Percentiles rank a stretch among this genome's conserved stretches.
Evolutionary conservation across 2,888 invertebrate genomes (phyloP).

Genomic region (Pseudococcus viburni): DNA sequence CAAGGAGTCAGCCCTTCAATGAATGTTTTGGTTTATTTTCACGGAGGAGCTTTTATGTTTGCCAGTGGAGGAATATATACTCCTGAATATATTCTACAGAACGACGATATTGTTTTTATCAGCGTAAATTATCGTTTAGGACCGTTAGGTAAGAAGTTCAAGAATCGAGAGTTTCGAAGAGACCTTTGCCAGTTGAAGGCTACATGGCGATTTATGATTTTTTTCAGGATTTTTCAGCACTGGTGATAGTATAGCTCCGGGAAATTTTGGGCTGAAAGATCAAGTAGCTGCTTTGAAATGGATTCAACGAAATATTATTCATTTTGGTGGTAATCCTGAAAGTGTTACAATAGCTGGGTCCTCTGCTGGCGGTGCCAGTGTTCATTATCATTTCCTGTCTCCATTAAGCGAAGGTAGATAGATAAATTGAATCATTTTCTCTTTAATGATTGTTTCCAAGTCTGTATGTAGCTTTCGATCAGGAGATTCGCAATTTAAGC

Average conservation of each 20-base stretch:
- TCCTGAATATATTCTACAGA: slow-evolving; percentile 69
- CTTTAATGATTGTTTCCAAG: not conserved
- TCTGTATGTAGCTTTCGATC: too few species aligned
- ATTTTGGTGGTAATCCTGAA: slow-evolving; percentile 70
- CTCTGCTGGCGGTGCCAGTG: slow-evolving; percentile 71
- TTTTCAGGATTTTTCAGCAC: slow-evolving; percentile 70
- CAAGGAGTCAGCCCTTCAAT: slow-evolving; percentile 68
- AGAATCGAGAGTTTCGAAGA: not conserved
- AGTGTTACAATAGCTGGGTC: slow-evolving; percentile 71
- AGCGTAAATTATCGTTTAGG: slow-evolving; percentile 70
- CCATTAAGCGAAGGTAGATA: slow-evolving; percentile 76
- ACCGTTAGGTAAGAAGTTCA: slow-evolving; percentile 69
- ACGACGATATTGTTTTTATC: slow-evolving; percentile 69
- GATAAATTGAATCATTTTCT: slow-evolving; percentile 71
- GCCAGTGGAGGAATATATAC: slow-evolving; percentile 68
- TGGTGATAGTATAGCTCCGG: slow-evolving; percentile 70
- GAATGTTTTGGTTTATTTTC: slow-evolving; percentile 70
- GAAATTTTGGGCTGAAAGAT: slow-evolving; percentile 71
- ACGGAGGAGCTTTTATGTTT: slow-evolving; percentile 70
- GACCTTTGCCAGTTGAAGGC: not conserved
- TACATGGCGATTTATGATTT: not conserved
- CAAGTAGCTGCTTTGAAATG: slow-evolving; percentile 70
- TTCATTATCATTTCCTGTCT: slow-evolving; percentile 73
- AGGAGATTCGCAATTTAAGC: too few species aligned
- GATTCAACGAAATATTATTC: slow-evolving; percentile 70